Percentiles rank a stretch among this genome's conserved stretches.
Conservation (phyloP, 2,888 invertebrate genomes). For the Kryphioiulus occultus region DNA sequence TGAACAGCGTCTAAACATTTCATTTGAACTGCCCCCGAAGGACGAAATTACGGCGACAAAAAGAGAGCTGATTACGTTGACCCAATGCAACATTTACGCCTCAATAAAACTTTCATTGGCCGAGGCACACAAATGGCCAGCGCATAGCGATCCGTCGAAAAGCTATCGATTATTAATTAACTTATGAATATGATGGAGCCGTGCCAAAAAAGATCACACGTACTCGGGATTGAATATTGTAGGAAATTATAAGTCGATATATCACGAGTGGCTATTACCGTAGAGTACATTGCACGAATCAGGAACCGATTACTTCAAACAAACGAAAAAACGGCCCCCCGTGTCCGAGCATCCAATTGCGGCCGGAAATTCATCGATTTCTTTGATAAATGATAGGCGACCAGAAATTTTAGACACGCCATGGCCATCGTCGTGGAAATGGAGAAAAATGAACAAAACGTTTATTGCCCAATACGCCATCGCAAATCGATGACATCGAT, state of each 20-base stretch:
- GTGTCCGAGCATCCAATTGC: neutral
- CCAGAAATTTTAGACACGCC: neutral
- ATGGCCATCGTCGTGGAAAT: neutral
- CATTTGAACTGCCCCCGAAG: conserved; percentile 32
- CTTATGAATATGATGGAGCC: conserved; percentile 21
- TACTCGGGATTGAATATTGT: conserved; percentile 36
- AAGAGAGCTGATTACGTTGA: conserved; percentile 22
- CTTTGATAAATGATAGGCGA: conserved; percentile 9
- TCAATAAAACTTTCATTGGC: conserved; percentile 39
- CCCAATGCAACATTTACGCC: conserved; percentile 39
- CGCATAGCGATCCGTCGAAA: neutral
- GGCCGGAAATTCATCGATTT: conserved; percentile 3
- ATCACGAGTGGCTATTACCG: conserved; percentile 40
- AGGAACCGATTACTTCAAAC: conserved; percentile 32
- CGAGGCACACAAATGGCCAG: neutral
- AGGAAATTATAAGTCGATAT: conserved; percentile 26
- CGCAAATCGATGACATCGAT: neutral
- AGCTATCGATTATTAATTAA: conserved; percentile 31
- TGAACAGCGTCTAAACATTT: conserved; percentile 32
- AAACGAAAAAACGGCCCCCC: neutral
- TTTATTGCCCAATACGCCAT: neutral
- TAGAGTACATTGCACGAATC: conserved; percentile 11
- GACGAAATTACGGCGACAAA: neutral
- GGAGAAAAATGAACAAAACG: conserved; percentile 8
- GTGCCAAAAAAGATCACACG: conserved; percentile 20